phyloP scores from a whole-genome alignment of 2,797 vertebrate genomes.

The Sebastiscus albofasciatus region DNA sequence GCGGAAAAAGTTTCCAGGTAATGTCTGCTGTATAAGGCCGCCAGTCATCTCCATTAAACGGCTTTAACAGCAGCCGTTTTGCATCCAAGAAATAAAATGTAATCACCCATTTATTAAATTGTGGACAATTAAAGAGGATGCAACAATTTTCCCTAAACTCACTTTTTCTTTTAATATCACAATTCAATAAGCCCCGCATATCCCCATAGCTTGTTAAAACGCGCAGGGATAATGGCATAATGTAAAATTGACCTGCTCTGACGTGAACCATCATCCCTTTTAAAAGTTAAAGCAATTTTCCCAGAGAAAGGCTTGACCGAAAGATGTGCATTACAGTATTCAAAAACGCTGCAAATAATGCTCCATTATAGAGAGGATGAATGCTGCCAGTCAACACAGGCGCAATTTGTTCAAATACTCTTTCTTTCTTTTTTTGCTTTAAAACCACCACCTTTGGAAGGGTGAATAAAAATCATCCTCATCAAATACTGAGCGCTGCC shows the following conservation, averaged over 20 bases:
- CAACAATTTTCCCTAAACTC: slow-evolving; percentile 52
- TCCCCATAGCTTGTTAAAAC: slow-evolving; percentile 93
- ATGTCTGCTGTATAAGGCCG: slow-evolving; percentile 42
- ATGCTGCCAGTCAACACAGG: slow-evolving; percentile 97
- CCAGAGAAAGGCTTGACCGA: slow-evolving; percentile 92
- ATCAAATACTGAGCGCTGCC: slow-evolving; percentile 92
- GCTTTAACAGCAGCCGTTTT: slow-evolving; percentile 32
- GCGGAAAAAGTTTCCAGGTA: slow-evolving; percentile 2
- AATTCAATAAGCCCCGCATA: slow-evolving; percentile 88
- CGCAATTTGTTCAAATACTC: slow-evolving; percentile 97
- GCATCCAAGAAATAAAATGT: slow-evolving; percentile 16
- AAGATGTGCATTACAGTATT: slow-evolving; percentile 98
- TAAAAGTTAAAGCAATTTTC: slow-evolving; percentile 99
- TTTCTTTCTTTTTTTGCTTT: slow-evolving; percentile 78
- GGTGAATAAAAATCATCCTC: slow-evolving; percentile 98
- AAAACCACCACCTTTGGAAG: slow-evolving; percentile 93
- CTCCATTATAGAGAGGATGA: slow-evolving; percentile 97
- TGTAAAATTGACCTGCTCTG: slow-evolving; percentile 94
- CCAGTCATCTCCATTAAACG: slow-evolving; percentile 17
- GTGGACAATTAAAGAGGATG: slow-evolving; percentile 29
- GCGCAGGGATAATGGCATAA: slow-evolving; percentile 92
- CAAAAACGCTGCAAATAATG: slow-evolving; percentile 98
- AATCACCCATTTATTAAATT: slow-evolving; percentile 47
- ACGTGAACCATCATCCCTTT: slow-evolving; percentile 93
- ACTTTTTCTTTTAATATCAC: slow-evolving; percentile 82